Base-by-base conservation (phyloP, 2,888 invertebrate species). In the Zootermopsis nevadensis region DNA sequence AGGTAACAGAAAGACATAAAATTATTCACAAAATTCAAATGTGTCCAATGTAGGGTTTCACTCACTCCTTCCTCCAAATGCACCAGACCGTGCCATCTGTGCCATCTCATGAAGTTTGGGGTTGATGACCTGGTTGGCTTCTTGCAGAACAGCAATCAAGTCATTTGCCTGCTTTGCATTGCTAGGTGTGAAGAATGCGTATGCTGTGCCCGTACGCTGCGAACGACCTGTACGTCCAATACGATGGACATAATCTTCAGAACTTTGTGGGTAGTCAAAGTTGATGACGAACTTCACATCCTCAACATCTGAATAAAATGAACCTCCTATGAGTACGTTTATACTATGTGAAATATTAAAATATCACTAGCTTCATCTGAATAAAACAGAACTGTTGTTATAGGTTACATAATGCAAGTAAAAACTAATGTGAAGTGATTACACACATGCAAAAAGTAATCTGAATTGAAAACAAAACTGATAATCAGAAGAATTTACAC, bases 251-350 rank as follows among this genome's bases (percentile, higher is more conserved):
- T 94, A 94, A 89, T 95, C 94, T 89, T 95, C 94, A 35, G 93
- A 93, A 86, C 92, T 93, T 86, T 92, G 92, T 27, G 94, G 94
- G 88, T 93, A 95, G 89, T 94, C 94, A 89, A 92, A 94, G 90
- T 95, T 95, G 89, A 94, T 93, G 83, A 95, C 94, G 90, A 92
- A 94, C 89, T 94, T 94, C 86, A 94, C 93, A 89, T 94, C 94
- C 87, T 94, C 93, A 87, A 94, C 94, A 91, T 94, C 94, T 94
- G 89, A 60, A 66, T 80, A 27, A 35, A 80, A 33, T 60, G 35
- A 31, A 60, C 12, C 19, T 10, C 8, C 4, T 22, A 1, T 67
- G 67, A 67, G 4, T 33, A 69, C 6, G 15, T 8, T 30, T 31
- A 31, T 7, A 33, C 69, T 31, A 31, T 67, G 31, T 69, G 24